phyloP scores from a whole-genome alignment of 1,140 invertebrate species.

The Pseudoatta argentina region DNA sequence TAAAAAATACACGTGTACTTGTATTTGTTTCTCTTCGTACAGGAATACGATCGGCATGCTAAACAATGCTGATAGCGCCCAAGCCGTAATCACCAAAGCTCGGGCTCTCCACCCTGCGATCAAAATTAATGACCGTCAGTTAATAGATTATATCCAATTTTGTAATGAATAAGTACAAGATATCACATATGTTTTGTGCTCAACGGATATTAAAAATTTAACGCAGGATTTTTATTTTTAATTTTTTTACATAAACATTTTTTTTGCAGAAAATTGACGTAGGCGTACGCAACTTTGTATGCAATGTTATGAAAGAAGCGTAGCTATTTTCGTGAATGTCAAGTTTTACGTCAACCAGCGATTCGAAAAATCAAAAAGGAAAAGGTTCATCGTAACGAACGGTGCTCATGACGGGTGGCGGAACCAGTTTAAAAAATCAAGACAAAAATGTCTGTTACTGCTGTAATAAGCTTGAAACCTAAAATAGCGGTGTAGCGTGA shows the following conservation, averaged over 20 bases:
- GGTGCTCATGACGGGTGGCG: background rate
- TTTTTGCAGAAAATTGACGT: background rate
- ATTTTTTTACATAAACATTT: background rate
- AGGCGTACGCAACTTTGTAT: background rate
- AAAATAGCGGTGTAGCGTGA: background rate
- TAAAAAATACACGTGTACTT: conserved; percentile 85
- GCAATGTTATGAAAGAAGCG: background rate
- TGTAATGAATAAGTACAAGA: background rate
- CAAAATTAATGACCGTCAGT: conserved; percentile 50
- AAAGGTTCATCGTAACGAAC: background rate
- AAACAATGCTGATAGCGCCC: conserved; percentile 94
- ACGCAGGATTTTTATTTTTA: background rate
- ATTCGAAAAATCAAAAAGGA: background rate
- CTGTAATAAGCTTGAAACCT: background rate
- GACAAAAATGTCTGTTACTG: background rate
- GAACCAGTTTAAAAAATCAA: conserved; percentile 6
- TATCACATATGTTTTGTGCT: background rate
- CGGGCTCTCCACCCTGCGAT: conserved; percentile 93
- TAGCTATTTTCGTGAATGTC: conserved; percentile 23
- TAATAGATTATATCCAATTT: background rate
- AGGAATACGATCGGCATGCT: conserved; percentile 94
- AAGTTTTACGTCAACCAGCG: conserved; percentile 14
- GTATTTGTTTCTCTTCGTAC: conserved; percentile 92
- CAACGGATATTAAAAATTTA: background rate
- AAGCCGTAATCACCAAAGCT: conserved; percentile 92